Evolutionary conservation across 2,888 invertebrate species (phyloP).

Genomic region (Megaustenia siamemsis): DNA sequence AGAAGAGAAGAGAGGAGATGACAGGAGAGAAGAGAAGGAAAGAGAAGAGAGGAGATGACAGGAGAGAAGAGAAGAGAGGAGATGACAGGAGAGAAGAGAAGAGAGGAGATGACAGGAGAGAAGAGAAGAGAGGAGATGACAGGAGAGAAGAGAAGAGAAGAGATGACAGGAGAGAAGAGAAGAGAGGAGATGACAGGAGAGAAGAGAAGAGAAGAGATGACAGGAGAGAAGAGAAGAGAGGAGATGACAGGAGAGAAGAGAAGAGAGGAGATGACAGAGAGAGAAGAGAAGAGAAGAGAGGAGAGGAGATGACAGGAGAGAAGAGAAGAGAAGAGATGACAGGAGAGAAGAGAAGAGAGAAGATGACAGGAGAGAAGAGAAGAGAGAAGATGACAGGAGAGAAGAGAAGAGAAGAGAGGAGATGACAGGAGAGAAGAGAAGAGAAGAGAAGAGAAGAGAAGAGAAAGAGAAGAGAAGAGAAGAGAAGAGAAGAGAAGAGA

Average conservation of each 20-base stretch:
- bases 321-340: neutral
- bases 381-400: conserved; percentile 6
- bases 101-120: neutral
- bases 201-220: neutral
- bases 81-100: neutral
- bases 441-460: neutral
- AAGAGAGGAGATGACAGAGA: neutral
- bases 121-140: neutral
- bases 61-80: neutral
- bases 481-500: neutral
- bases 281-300: neutral
- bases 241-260: neutral
- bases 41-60: neutral
- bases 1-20: neutral
- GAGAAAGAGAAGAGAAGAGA: neutral
- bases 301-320: neutral
- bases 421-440: neutral
- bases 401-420: neutral
- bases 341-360: neutral
- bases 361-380: neutral
- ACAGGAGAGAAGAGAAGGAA: neutral
- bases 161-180: neutral
- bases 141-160: neutral
- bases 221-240: neutral
- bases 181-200: too few species aligned